Evolutionary conservation across 1,140 invertebrate species (phyloP).

Genomic region (Drosophila nannoptera): DNA sequence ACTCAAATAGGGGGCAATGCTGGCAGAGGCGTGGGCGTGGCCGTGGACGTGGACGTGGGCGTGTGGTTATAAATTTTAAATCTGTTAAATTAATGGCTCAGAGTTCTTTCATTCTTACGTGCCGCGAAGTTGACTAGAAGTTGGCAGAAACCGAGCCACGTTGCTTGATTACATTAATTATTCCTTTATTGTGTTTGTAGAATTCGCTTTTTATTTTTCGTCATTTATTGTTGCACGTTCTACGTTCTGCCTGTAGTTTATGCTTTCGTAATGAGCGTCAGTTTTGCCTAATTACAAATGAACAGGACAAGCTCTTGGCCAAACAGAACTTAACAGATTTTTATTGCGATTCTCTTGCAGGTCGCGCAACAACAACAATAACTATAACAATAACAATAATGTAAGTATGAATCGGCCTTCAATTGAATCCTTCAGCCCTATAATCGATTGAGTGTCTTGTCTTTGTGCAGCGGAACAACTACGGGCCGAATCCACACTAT

Average conservation of each 20-base stretch:
- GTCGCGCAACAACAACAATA: conserved; percentile 15
- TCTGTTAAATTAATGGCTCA: conserved; percentile 72
- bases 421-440: not conserved
- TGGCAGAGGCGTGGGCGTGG: not conserved
- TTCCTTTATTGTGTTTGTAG: conserved; percentile 75
- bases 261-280: conserved; percentile 31
- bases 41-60: conserved; percentile 9
- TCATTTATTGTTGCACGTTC: conserved; percentile 5
- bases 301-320: conserved; percentile 9
- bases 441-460: not conserved
- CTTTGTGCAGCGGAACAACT: conserved; percentile 22
- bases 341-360: conserved; percentile 45
- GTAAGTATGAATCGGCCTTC: conserved; percentile 10
- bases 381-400: conserved; percentile 25
- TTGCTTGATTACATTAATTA: conserved; percentile 78
- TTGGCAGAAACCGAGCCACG: conserved; percentile 47
- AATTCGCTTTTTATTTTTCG: conserved; percentile 36
- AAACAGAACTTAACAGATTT: not conserved
- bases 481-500: conserved; percentile 2
- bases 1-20: conserved; percentile 54
- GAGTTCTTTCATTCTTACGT: conserved; percentile 66
- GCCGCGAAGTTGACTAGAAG: conserved; percentile 48
- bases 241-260: conserved; percentile 7
- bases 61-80: conserved; percentile 78
- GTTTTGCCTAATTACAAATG: conserved; percentile 36